phyloP scores from a whole-genome alignment of 2,113 vertebrate species.

The Scomber colias region DNA sequence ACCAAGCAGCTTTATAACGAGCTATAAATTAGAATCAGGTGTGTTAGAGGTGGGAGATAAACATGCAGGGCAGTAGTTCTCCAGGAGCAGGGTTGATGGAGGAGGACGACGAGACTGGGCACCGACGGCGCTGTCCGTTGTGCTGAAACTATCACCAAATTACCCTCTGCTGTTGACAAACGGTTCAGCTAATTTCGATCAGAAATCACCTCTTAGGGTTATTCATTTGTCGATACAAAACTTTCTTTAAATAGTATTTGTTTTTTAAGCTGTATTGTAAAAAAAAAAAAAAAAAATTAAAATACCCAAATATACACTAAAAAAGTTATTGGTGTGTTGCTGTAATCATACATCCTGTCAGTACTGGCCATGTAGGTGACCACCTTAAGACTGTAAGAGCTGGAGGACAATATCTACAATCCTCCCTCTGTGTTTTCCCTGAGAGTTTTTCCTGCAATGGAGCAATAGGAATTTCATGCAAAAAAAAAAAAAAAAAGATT shows the following conservation, averaged over 20 bases:
- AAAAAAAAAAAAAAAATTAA: no score
- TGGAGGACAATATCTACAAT: neutral
- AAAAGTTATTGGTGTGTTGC: neutral
- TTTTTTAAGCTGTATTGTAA: no score
- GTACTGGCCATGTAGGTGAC: neutral
- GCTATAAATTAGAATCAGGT: no score
- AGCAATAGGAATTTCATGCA: neutral
- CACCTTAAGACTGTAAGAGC: neutral
- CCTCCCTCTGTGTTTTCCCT: neutral
- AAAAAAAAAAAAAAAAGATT: neutral
- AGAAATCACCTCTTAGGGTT: slow-evolving; percentile 11
- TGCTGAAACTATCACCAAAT: slow-evolving; percentile 40
- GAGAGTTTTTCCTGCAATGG: neutral
- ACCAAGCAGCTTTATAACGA: no score
- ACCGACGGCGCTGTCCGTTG: slow-evolving; percentile 41
- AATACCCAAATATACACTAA: neutral
- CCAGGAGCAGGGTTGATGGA: neutral
- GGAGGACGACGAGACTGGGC: neutral
- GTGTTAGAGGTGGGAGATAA: no score
- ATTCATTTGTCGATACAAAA: neutral
- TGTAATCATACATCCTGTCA: neutral
- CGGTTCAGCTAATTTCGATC: slow-evolving; percentile 15
- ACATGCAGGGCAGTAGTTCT: no score
- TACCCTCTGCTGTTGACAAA: slow-evolving; percentile 15
- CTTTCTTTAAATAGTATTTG: neutral